Base-by-base conservation (phyloP, 53 echinoderm and acorn worm species). In the Zoroaster sp. region DNA sequence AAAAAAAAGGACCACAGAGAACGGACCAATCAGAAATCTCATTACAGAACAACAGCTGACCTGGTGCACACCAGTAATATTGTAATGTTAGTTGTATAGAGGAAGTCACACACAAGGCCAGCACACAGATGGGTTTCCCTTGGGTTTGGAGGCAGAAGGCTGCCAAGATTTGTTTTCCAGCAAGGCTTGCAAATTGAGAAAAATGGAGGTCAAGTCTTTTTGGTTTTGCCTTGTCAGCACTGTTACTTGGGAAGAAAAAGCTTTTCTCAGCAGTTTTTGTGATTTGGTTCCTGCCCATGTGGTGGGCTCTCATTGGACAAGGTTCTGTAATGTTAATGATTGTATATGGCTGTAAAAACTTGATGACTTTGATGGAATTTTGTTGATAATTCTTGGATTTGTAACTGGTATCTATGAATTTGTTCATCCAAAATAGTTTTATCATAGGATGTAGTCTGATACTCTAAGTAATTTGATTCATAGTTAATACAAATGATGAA, bases 231-330 rank as follows among this genome's bases (percentile, higher is more conserved):
- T 37, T 71, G 85, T 85, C 85, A 85, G 85, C 85, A 85, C 14
- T 37, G 53, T 71, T n/a, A 44, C 0, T 49, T 49, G 35, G 15
- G 85, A 44, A 78, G 21, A 74, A 49, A 79, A 31, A 21, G 70
- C 85, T 71, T 85, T 71, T 35, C 85, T 85, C 85, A 85, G 85
- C 85, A 70, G 1, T 85, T 85, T 85, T 85, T 37, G 45, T 45
- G 30, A 32, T 76, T 20, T 3, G 12, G 15, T 5, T 15, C 33
- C 9, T 35, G 70, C 32, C 8, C 33, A 35, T 14, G 32, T 32
- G 32, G 69, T 25, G 31, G 35, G 35, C 35, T 41, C 46, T 6
- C 20, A 74, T 28, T 41, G 42, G 28, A 23, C 13, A 74, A 74
- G 21, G 42, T 74, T 43, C 12, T 43, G 21, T 41, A 55, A 25